These are phyloP conservation scores for Brachionus calyciflorus DNA, from an alignment of 1,140 invertebrate genomes.

Conservation along the genomic window DNA sequence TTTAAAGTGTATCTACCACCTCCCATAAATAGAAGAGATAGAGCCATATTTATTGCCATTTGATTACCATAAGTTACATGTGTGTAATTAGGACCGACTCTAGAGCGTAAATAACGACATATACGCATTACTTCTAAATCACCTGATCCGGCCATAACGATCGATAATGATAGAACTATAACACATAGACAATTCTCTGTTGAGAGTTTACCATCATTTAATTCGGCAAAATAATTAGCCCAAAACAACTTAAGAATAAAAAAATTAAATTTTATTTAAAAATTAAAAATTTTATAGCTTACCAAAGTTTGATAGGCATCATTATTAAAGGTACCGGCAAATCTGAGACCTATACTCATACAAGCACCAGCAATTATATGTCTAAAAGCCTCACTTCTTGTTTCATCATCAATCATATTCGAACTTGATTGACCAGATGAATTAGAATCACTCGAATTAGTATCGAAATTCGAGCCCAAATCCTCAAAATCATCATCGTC, in stretches of 20 bases:
- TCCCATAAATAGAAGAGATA: conserved; percentile 88
- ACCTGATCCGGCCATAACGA: conserved; percentile 87
- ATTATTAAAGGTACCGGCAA: conserved; percentile 82
- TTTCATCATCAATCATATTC: conserved; percentile 30
- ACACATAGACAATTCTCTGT: conserved; percentile 45
- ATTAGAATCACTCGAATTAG: neutral
- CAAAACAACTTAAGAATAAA: conserved; percentile 11
- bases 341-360: conserved; percentile 86
- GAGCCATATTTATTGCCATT: conserved; percentile 86
- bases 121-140: conserved; percentile 80
- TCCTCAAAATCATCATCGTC: conserved; percentile 20
- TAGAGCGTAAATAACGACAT: conserved; percentile 75
- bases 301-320: conserved; percentile 39
- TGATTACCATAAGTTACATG: conserved; percentile 82
- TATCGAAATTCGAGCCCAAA: conserved; percentile 7
- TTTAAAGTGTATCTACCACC: conserved; percentile 80
- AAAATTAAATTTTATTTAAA: neutral
- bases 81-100: conserved; percentile 58
- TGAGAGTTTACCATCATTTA: conserved; percentile 1
- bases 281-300: no score
- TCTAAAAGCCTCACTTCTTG: conserved; percentile 74
- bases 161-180: conserved; percentile 33
- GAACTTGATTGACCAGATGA: neutral
- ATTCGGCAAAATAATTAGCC: conserved; percentile 38
- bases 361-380: conserved; percentile 90